phyloP scores from a whole-genome alignment of 1,140 invertebrate species.

The Camponotus pennsylvanicus region DNA sequence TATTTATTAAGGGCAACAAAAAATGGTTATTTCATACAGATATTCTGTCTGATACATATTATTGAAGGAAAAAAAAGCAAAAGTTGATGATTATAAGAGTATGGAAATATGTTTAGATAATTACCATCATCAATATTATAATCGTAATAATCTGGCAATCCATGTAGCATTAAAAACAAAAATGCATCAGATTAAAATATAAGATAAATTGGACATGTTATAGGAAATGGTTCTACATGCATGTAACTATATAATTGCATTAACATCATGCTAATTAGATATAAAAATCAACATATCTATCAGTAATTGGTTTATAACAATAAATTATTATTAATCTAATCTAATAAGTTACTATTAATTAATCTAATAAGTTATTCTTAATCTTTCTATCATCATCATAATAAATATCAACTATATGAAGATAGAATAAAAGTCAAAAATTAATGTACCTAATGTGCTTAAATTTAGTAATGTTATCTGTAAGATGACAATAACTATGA shows the following conservation, averaged over 20 bases:
- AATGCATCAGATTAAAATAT: conserved; percentile 32
- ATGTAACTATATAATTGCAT: conserved; percentile 10
- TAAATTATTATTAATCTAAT: neutral
- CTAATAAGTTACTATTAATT: no score
- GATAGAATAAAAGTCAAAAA: neutral
- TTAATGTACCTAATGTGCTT: neutral
- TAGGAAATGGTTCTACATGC: conserved; percentile 44
- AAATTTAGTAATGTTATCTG: conserved; percentile 1
- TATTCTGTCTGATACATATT: neutral
- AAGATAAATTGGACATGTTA: conserved; percentile 7
- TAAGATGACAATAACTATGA: conserved; percentile 7
- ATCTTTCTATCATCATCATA: neutral
- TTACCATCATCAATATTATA: conserved; percentile 66
- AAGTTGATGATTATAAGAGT: neutral
- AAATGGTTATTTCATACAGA: conserved; percentile 7
- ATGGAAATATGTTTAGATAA: conserved; percentile 28
- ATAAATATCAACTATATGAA: conserved; percentile 9
- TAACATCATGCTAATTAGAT: conserved; percentile 31
- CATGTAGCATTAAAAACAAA: conserved; percentile 64
- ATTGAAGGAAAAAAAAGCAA: conserved; percentile 1
- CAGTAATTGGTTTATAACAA: neutral
- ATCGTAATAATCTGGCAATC: conserved; percentile 63
- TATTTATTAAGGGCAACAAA: neutral
- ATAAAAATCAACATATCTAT: conserved; percentile 4
- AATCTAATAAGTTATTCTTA: conserved; percentile 12